These are phyloP conservation scores for Cantharis rustica DNA, from an alignment of 2,888 invertebrate genomes.

Conservation along the genomic window DNA sequence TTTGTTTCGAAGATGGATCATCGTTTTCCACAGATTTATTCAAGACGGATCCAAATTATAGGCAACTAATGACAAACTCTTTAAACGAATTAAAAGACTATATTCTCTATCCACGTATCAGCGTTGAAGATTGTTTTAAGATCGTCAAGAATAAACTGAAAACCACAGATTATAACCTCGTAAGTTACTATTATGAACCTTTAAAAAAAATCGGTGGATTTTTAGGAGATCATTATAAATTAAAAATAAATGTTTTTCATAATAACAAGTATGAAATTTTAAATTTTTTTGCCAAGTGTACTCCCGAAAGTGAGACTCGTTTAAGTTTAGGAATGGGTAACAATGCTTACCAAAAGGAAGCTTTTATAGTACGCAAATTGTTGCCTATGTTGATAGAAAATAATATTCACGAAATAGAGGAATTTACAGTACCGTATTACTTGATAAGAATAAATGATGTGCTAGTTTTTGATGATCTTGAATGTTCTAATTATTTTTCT, in stretches of 20 bases:
- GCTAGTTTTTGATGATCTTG: neutral
- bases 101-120: constrained; percentile 22
- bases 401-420: neutral
- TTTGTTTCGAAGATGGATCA: constrained; percentile 11
- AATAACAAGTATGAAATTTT: constrained; percentile 23
- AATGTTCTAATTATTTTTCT: neutral
- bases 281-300: constrained; percentile 41
- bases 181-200: constrained; percentile 27
- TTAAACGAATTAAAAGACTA: constrained; percentile 18
- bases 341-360: constrained; percentile 40
- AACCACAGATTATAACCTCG: constrained; percentile 33
- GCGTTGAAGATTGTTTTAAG: constrained; percentile 40
- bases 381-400: neutral
- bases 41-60: constrained; percentile 15
- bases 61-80: constrained; percentile 6
- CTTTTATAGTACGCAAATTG: constrained; percentile 22
- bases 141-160: constrained; percentile 35
- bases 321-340: constrained; percentile 31
- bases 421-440: neutral
- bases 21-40: constrained; percentile 6
- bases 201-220: constrained; percentile 40
- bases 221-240: constrained; percentile 42
- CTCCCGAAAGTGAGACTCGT: constrained; percentile 31
- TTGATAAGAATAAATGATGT: neutral
- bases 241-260: constrained; percentile 31